Percentiles rank a stretch among this genome's conserved stretches.
Evolutionary conservation across 2,797 vertebrate genomes (phyloP).

Genomic region (Coracias cyanogaster): DNA sequence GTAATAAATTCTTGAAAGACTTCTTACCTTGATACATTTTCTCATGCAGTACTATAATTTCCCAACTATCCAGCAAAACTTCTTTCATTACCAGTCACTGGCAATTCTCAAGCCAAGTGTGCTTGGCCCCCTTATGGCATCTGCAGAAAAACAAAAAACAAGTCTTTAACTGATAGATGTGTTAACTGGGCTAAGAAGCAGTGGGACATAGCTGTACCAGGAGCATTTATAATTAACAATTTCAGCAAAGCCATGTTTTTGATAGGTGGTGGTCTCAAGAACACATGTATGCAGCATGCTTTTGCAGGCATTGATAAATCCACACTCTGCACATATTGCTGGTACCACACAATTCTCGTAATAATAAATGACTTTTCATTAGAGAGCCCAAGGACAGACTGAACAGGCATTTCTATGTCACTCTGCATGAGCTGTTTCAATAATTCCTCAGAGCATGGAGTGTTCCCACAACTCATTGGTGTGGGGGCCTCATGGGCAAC

Average conservation of each 20-base stretch:
- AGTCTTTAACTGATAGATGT: not conserved
- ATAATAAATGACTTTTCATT: not conserved
- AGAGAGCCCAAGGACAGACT: not conserved
- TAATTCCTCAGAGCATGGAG: not conserved
- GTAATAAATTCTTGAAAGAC: not conserved
- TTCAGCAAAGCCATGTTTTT: not conserved
- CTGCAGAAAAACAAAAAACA: not conserved
- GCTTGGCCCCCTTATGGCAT: not conserved
- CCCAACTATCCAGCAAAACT: not conserved
- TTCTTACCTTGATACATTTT: not conserved
- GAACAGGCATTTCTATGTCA: not conserved
- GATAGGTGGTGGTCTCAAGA: not conserved
- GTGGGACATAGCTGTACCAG: not conserved
- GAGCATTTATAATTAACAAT: not conserved
- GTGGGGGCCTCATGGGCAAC: rapidly evolving
- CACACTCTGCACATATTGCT: not conserved
- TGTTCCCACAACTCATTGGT: not conserved
- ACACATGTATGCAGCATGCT: rapidly evolving
- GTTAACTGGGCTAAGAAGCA: not conserved
- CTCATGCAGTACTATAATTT: not conserved
- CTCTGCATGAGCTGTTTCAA: not conserved
- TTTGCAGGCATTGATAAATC: not conserved
- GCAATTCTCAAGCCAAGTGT: not conserved
- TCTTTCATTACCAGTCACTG: not conserved
- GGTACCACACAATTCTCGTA: not conserved